Base-by-base conservation (phyloP, 2,113 vertebrate genomes). In the Cololabis saira region DNA sequence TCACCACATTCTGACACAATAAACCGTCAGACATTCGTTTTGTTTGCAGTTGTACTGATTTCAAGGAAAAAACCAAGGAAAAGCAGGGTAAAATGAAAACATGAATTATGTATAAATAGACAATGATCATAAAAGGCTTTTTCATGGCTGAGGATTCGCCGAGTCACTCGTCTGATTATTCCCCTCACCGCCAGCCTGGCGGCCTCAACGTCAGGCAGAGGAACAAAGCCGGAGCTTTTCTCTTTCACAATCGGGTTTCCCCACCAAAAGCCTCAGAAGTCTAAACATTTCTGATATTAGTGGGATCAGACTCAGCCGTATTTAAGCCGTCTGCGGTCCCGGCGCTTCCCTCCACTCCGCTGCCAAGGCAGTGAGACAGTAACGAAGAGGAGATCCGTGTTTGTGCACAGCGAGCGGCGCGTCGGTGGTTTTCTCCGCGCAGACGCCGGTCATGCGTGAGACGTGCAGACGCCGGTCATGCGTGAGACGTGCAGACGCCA, bases 91-190 rank as follows among this genome's bases (percentile, higher is more conserved):
- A 78, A 65, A 81, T 75, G 41, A 70, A 75, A 52, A 17, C 13
- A 51, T 75, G 67, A 82, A 76, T 80, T 78, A 83, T 81, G 80
- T 54, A 70, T 74, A 47, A 54, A 67, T 62, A 64, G 42, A 64
- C 66, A 68, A 18, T 40, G 61, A 71, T 55, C 66, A 74, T 62
- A 82, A 62, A 72, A 59, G 30, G 27, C 49, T 65, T 59, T 43
- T 59, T 43, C 2, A 5, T 45, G 50, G 22, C 76, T 48, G 14
- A 27, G 22, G 59, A n/a, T 44, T 53, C 55, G 15, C 24, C 49
- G 30, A 22, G 57, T 41, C n/a, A 15, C 43, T 52, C 13, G 22
- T 66, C 43, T 65, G 18, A 40, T 59, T 44, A 21, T 44, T 55
- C 51, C 43, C 40, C 51, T 49, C 56, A 27, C 41, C 44, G 19